Conservation (phyloP, 2,797 vertebrate species). For the Premnoplex brunnescens region DNA sequence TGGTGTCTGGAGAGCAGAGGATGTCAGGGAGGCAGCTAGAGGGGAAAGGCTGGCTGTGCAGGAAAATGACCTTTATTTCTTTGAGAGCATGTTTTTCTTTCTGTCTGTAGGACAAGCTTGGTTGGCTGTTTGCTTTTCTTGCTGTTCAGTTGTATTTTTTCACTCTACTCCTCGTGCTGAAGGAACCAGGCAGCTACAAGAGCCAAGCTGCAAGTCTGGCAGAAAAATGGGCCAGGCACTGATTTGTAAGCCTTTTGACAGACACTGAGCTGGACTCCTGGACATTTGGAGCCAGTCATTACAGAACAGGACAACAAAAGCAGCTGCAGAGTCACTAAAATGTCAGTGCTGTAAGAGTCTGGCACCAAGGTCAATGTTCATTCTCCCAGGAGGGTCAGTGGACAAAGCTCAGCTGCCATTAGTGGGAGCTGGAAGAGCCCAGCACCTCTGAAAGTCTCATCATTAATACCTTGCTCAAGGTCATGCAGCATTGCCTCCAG, state of each 20-base stretch:
- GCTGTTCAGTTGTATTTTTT: background rate
- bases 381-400: background rate
- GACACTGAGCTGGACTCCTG: background rate
- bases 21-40: background rate
- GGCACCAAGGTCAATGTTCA: background rate
- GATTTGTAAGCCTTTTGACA: background rate
- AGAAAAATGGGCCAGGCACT: background rate
- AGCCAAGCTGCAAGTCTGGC: background rate
- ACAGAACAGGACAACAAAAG: background rate
- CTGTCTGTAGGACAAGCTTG: background rate
- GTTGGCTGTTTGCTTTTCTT: background rate
- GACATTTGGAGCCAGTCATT: background rate
- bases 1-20: background rate
- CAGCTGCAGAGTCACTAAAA: constrained; percentile 29
- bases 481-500: background rate
- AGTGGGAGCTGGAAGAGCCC: background rate
- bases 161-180: background rate
- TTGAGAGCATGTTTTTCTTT: background rate
- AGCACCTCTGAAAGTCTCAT: constrained; percentile 14
- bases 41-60: background rate
- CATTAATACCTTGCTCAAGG: constrained; percentile 42
- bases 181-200: background rate
- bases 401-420: background rate
- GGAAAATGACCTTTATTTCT: background rate
- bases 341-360: background rate